These are phyloP conservation scores for Geophilus truncorum DNA, from an alignment of 2,888 invertebrate genomes.

Conservation along the genomic window DNA sequence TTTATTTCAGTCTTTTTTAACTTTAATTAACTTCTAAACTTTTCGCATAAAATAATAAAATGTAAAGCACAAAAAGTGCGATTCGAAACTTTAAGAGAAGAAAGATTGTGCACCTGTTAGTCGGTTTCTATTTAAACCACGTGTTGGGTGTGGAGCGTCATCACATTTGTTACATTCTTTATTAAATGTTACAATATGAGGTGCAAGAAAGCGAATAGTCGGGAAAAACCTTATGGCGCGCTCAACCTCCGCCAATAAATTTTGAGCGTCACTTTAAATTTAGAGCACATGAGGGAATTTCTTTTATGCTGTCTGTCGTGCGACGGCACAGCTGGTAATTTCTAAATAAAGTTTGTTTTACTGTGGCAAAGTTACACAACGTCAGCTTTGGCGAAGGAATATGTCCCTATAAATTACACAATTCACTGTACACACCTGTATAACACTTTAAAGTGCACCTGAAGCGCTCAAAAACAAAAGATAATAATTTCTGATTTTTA, in stretches of 20 bases:
- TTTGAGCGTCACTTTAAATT: conserved; percentile 27
- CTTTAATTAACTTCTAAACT: background rate
- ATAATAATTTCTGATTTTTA: too few relatives aligned
- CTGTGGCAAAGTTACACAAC: conserved; percentile 17
- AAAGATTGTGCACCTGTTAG: background rate
- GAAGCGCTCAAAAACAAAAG: background rate
- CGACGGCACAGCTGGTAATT: conserved; percentile 27
- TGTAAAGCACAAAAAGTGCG: too few relatives aligned
- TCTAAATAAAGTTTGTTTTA: conserved; percentile 27
- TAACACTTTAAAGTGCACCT: background rate
- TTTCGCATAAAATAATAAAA: background rate
- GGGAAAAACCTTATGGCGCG: conserved; percentile 9
- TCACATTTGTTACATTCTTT: conserved; percentile 24
- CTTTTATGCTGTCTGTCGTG: conserved; percentile 27
- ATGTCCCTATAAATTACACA: conserved; percentile 18
- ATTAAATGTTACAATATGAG: conserved; percentile 27
- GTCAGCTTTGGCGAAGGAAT: conserved; percentile 17
- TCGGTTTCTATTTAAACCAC: conserved; percentile 11
- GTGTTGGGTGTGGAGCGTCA: background rate
- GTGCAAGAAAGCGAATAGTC: conserved; percentile 21
- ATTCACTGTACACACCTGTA: conserved; percentile 12
- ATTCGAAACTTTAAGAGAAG: too few relatives aligned
- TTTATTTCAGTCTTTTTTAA: background rate
- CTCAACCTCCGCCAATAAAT: conserved; percentile 21
- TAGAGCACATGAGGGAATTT: conserved; percentile 25